Evolutionary conservation across 1,140 invertebrate species (phyloP).

Genomic region (Campodea augens): DNA sequence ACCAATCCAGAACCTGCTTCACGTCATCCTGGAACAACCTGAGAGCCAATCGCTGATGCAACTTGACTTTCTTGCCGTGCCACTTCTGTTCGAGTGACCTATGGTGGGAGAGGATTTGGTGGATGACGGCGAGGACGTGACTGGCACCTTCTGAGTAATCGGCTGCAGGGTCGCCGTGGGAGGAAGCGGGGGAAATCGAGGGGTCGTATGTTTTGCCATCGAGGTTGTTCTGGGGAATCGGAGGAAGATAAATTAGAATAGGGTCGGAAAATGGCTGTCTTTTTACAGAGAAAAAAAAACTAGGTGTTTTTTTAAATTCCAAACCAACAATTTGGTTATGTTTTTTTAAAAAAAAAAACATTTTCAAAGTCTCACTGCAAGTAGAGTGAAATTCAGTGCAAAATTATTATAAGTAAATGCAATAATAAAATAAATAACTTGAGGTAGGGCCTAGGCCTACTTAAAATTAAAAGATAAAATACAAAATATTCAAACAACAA

Average conservation of each 20-base stretch:
- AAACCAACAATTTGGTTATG: too few species aligned
- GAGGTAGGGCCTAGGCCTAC: too few species aligned
- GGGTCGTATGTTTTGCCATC: slow-evolving; percentile 26
- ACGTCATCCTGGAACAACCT: slow-evolving; percentile 90
- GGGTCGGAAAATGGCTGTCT: too few species aligned
- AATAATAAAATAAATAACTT: too few species aligned
- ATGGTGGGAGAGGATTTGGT: slow-evolving; percentile 87
- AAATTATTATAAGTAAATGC: too few species aligned
- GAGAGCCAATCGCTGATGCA: slow-evolving; percentile 82
- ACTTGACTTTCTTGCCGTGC: slow-evolving; percentile 79
- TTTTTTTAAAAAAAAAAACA: too few species aligned
- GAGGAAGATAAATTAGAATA: too few species aligned
- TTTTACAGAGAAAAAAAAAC: too few species aligned
- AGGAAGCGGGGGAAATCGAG: not conserved
- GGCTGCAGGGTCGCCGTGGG: slow-evolving; percentile 60
- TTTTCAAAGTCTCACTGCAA: too few species aligned
- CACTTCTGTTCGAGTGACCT: slow-evolving; percentile 78
- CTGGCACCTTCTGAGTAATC: slow-evolving; percentile 89
- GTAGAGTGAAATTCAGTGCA: too few species aligned
- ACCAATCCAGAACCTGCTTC: slow-evolving; percentile 87
- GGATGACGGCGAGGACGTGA: slow-evolving; percentile 72
- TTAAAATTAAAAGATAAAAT: slow-evolving; percentile 13
- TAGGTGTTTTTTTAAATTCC: too few species aligned
- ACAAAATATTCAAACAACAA: slow-evolving; percentile 6
- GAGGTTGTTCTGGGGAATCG: slow-evolving; percentile 21